phyloP scores from a whole-genome alignment of 2,888 invertebrate genomes.

The Terebella lapidaria region DNA sequence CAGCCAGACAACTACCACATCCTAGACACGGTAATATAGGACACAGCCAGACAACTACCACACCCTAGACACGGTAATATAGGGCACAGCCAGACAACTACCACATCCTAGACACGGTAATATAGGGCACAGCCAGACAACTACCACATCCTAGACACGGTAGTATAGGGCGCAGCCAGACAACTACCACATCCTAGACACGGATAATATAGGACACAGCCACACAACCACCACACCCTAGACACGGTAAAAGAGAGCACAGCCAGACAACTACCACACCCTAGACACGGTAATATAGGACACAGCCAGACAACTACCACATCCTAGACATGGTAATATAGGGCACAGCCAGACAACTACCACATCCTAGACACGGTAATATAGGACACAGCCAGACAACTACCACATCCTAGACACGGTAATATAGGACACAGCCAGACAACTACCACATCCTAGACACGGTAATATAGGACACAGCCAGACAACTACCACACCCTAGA shows the following conservation, averaged over 20 bases:
- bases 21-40: neutral
- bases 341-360: neutral
- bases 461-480: too few species aligned
- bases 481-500: neutral
- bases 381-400: too few species aligned
- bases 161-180: neutral
- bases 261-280: neutral
- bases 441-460: conserved; percentile 2
- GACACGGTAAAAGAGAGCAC: neutral
- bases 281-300: neutral
- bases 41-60: too few species aligned
- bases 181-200: neutral
- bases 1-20: neutral
- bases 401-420: neutral
- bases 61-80: neutral
- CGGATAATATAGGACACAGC: too few species aligned
- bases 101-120: neutral
- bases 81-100: too few species aligned
- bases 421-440: too few species aligned
- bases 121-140: too few species aligned
- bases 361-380: neutral
- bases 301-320: too few species aligned
- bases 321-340: neutral
- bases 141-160: conserved; percentile 4
- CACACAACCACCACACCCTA: neutral